Conservation (phyloP, 2,888 invertebrate species). For the Subacronicta megacephala region DNA sequence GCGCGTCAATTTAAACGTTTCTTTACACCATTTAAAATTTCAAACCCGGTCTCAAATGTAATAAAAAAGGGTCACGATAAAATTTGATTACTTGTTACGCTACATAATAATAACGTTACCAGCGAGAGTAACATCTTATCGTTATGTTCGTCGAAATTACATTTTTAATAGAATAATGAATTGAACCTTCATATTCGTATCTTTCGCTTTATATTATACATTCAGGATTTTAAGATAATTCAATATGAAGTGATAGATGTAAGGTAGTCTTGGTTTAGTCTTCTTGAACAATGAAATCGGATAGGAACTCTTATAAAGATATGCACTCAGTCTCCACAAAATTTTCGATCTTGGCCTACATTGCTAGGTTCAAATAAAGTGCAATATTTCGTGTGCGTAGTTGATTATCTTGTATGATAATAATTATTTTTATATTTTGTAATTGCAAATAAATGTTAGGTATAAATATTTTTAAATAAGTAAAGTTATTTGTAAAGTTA, state of each 20-base stretch:
- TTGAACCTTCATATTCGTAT: conserved; percentile 17
- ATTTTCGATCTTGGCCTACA: conserved; percentile 9
- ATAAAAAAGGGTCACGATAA: background rate
- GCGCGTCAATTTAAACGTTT: no score
- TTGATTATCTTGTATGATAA: conserved; percentile 25
- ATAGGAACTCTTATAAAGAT: conserved; percentile 10
- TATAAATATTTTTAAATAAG: conserved; percentile 41
- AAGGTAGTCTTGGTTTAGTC: conserved; percentile 66
- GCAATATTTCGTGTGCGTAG: conserved; percentile 47
- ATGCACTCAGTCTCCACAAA: conserved; percentile 20
- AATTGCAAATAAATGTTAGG: conserved; percentile 42
- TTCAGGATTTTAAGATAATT: conserved; percentile 61
- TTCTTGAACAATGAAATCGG: conserved; percentile 65
- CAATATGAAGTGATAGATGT: conserved; percentile 62
- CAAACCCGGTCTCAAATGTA: background rate
- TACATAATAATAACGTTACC: background rate
- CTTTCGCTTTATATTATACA: conserved; percentile 18
- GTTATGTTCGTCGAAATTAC: background rate
- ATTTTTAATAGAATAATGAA: conserved; percentile 18
- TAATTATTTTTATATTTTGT: conserved; percentile 50
- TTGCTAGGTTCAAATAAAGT: conserved; percentile 18
- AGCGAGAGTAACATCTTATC: background rate
- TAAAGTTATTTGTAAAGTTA: conserved; percentile 30
- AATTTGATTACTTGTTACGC: background rate
- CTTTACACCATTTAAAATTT: background rate